phyloP scores from a whole-genome alignment of 2,797 vertebrate genomes.

The Heteromormyrus szaboi region DNA sequence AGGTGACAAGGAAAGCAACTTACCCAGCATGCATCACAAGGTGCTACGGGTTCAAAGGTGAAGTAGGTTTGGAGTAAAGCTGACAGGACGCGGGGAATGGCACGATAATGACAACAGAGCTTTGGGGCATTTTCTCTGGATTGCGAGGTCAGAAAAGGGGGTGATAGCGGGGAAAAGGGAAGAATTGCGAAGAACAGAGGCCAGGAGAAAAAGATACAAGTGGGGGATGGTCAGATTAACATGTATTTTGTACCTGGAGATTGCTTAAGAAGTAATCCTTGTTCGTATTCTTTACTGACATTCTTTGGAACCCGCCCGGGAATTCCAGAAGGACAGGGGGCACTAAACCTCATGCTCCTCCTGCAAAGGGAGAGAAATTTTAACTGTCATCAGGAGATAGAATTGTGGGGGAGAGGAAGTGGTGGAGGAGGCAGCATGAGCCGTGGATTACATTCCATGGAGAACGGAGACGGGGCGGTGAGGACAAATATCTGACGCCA shows the following conservation, averaged over 20 bases:
- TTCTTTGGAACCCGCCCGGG: neutral
- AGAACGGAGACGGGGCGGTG: neutral
- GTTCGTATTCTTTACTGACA: neutral
- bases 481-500: neutral
- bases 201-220: neutral
- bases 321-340: neutral
- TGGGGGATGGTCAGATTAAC: neutral
- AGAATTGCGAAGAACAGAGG: neutral
- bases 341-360: neutral
- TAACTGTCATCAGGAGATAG: neutral
- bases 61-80: slow-evolving; percentile 46
- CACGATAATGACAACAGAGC: slow-evolving; percentile 51
- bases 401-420: neutral
- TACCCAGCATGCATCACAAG: slow-evolving; percentile 53
- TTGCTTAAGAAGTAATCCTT: neutral
- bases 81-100: slow-evolving; percentile 58
- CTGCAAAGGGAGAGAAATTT: neutral
- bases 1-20: slow-evolving; percentile 7
- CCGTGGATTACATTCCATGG: neutral
- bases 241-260: neutral
- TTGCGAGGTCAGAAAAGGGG: neutral
- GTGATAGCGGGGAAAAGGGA: neutral
- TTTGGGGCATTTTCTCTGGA: neutral
- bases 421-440: neutral
- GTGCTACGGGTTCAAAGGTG: slow-evolving; percentile 57